Evolutionary conservation across 2,113 vertebrate genomes (phyloP).

Genomic region (Pachycephala philippinensis): DNA sequence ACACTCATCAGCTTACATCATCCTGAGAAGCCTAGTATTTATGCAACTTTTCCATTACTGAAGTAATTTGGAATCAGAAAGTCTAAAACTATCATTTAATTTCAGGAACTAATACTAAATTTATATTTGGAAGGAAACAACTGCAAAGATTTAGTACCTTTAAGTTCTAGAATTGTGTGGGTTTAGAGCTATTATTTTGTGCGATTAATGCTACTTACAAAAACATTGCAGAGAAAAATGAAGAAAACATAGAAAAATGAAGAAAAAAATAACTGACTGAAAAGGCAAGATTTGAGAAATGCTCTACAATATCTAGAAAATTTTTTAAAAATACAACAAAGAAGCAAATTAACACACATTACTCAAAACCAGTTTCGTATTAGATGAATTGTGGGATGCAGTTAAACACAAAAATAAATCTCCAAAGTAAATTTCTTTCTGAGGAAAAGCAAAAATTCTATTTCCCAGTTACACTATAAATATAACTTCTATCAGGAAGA

Average conservation of each 20-base stretch:
- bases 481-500: neutral
- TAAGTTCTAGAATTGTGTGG: neutral
- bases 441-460: neutral
- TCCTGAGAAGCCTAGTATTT: neutral
- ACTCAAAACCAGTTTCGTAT: neutral
- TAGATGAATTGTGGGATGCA: neutral
- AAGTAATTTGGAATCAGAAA: neutral
- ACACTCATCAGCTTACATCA: slow-evolving; percentile 25
- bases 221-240: neutral
- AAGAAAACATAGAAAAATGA: neutral
- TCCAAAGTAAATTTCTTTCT: neutral
- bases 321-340: neutral
- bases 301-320: neutral
- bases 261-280: neutral
- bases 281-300: neutral
- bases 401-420: neutral
- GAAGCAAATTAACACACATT: neutral
- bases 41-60: slow-evolving; percentile 21
- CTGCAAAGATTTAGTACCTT: neutral
- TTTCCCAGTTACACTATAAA: neutral
- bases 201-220: neutral
- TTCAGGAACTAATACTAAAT: neutral
- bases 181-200: neutral
- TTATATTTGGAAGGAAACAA: neutral
- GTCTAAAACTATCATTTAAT: neutral